Evolutionary conservation across 2,888 invertebrate species (phyloP), one percentile per base, ranked within the genome.

Genomic region (Yponomeuta malinellus): DNA sequence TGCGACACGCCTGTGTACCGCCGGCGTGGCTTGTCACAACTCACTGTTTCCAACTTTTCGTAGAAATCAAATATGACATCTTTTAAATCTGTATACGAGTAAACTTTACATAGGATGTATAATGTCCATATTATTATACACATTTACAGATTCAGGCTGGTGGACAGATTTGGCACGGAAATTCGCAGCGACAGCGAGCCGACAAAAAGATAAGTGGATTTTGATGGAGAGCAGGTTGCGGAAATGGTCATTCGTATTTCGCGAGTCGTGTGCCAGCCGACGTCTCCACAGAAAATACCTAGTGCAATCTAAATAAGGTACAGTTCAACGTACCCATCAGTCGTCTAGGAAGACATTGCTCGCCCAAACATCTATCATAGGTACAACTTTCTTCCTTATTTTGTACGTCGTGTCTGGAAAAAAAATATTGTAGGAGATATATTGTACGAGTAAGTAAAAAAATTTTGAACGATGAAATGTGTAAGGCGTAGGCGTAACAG

Each of bases 221-320:
- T 66, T 63, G 65, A 81, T 82, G 79, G 74, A 76, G 81, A 76
- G 77, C 78, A 84, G 81, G 85, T 85, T 83, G 86, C 90, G 90
- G 90, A 90, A 90, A 87, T 75, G 76, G 83, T 83, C 79, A 82
- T 84, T 81, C 80, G 83, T 83, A 88, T 87, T 90, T 90, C 81
- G 90, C 90, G 74, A 81, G 84, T 84, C 83, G 78, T 71, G 74
- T 75, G 77, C 78, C 84, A 85, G 85, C 84, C 86, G 83, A 81
- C 86, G 89, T 89, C 87, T 89, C 86, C 83, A 59, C 15, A 12
- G 15, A 59, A 12, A 59, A 89, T 87, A 88, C 83, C 87, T 89
- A 89, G 87, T 59, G 52, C 52, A 90, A 87, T 90, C 91, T 92
- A 91, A 91, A 91, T 92, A 92, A 92, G 91, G 91, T 89, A 87